Evolutionary conservation across 2,888 invertebrate species (phyloP).

Genomic region (Acleris sparsana): DNA sequence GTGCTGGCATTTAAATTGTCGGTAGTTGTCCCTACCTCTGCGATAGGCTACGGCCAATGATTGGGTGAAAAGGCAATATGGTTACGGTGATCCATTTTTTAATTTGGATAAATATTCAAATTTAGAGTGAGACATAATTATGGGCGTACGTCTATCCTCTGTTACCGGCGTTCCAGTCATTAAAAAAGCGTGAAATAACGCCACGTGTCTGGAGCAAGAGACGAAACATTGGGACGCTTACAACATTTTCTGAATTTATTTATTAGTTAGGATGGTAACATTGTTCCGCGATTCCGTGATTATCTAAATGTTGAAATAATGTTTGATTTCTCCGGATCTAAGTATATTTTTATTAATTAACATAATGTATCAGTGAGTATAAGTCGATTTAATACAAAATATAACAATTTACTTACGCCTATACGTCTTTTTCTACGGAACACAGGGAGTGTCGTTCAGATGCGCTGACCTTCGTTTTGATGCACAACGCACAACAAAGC

Average conservation of each 20-base stretch:
- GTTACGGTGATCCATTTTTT: no score
- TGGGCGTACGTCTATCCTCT: no score
- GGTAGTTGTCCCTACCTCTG: no score
- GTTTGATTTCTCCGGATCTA: conserved; percentile 77
- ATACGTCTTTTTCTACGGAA: conserved; percentile 52
- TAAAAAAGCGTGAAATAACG: no score
- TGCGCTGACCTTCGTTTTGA: conserved; percentile 84
- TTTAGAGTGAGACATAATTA: no score
- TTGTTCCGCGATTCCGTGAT: conserved; percentile 68
- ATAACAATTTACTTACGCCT: conserved; percentile 47
- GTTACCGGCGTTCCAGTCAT: no score
- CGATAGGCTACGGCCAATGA: no score
- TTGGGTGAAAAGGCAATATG: no score
- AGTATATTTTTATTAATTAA: conserved; percentile 60
- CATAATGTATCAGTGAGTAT: conserved; percentile 82
- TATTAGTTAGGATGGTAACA: conserved; percentile 58
- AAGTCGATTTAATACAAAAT: conserved; percentile 51
- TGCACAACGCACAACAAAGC: conserved; percentile 85
- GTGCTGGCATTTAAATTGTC: no score
- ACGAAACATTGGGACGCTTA: not conserved
- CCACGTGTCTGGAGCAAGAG: no score
- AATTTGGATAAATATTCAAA: no score
- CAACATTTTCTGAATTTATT: conserved; percentile 26
- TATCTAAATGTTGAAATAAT: conserved; percentile 78
- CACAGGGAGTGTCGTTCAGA: conserved; percentile 79